phyloP scores from a whole-genome alignment of 2,113 vertebrate species.

The Archocentrus centrarchus region DNA sequence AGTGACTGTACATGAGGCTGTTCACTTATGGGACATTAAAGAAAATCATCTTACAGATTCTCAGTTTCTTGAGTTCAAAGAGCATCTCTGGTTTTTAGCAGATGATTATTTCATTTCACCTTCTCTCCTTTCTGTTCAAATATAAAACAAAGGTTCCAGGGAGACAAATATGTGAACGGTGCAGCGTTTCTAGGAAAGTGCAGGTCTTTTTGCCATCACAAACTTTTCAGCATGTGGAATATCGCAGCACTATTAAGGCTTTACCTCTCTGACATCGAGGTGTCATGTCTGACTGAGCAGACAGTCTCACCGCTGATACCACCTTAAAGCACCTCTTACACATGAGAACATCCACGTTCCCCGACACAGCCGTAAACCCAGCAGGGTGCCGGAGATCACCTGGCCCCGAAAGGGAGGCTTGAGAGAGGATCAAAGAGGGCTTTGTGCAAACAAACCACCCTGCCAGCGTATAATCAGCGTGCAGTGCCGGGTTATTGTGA shows the following conservation, averaged over 20 bases:
- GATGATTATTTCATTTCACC: background rate
- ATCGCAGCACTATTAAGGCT: background rate
- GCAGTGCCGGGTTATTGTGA: conserved; percentile 20
- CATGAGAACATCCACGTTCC: conserved; percentile 37
- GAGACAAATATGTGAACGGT: background rate
- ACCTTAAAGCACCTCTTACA: conserved; percentile 8
- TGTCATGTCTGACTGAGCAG: conserved; percentile 58
- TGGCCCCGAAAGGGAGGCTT: conserved; percentile 29
- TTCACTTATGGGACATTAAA: background rate
- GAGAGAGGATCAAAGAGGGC: conserved; percentile 62
- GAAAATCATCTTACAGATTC: background rate
- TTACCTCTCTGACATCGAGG: conserved; percentile 42
- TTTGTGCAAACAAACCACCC: conserved; percentile 55
- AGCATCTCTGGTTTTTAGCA: background rate
- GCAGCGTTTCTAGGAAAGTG: background rate
- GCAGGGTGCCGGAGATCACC: conserved; percentile 27
- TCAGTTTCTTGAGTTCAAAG: background rate
- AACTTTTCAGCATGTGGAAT: background rate
- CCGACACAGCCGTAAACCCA: conserved; percentile 23
- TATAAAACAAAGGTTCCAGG: background rate
- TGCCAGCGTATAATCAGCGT: conserved; percentile 17
- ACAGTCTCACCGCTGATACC: conserved; percentile 34
- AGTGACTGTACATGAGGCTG: background rate
- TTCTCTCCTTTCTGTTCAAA: background rate
- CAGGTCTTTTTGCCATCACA: background rate